These are phyloP conservation scores for Etheostoma cragini DNA, from an alignment of 2,113 vertebrate genomes.

Conservation along the genomic window DNA sequence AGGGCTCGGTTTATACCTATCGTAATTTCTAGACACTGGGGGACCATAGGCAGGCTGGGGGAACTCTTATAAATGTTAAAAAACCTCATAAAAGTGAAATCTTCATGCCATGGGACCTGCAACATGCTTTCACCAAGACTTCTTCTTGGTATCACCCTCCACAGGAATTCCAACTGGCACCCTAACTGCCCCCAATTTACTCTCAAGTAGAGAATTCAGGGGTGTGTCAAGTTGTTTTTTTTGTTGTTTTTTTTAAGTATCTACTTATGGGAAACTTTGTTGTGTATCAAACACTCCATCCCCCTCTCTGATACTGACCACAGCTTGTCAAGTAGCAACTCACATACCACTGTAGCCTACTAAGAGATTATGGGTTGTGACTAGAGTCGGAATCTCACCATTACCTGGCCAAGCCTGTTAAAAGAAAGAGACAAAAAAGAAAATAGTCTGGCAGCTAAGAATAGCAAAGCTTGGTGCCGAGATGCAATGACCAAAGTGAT, in stretches of 20 bases:
- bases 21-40: no score
- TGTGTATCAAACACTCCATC: not conserved
- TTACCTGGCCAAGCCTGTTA: conserved; percentile 41
- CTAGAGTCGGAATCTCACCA: conserved; percentile 42
- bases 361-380: conserved; percentile 45
- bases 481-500: conserved; percentile 67
- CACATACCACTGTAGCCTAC: not conserved
- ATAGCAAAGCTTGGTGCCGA: conserved; percentile 59
- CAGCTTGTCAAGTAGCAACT: not conserved
- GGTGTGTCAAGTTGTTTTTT: not conserved
- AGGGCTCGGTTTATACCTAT: no score
- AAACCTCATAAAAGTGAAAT: no score
- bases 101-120: no score
- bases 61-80: no score
- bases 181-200: not conserved
- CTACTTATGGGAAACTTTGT: not conserved
- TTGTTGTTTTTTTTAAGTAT: not conserved
- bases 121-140: not conserved
- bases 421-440: not conserved
- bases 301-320: not conserved
- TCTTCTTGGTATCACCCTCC: not conserved
- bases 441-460: conserved; percentile 56
- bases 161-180: not conserved
- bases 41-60: no score
- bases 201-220: not conserved